phyloP scores from a whole-genome alignment of 2,113 vertebrate species.

The Cranoglanis bouderius region DNA sequence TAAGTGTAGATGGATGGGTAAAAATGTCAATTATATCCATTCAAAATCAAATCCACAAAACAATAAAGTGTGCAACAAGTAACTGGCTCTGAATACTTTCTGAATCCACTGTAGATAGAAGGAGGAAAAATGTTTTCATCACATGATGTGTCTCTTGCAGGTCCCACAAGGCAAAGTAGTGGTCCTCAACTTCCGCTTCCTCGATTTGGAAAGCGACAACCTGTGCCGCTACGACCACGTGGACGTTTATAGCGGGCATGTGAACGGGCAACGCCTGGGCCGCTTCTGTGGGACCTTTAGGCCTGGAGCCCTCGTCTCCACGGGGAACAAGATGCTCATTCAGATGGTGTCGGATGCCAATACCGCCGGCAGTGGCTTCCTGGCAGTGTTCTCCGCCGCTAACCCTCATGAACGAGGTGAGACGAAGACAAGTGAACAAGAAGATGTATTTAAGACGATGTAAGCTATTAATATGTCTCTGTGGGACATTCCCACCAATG shows the following conservation, averaged over 20 bases:
- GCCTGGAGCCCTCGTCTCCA: slow-evolving; percentile 90
- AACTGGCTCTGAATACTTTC: too few species aligned
- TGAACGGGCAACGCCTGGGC: slow-evolving; percentile 85
- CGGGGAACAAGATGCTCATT: slow-evolving; percentile 92
- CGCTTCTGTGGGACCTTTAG: slow-evolving; percentile 93
- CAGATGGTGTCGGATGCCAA: slow-evolving; percentile 98
- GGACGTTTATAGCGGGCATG: slow-evolving; percentile 88
- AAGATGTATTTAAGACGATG: background rate
- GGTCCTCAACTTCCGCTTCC: slow-evolving; percentile 87
- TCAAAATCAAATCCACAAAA: too few species aligned
- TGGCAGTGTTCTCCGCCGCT: slow-evolving; percentile 88
- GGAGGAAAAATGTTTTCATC: background rate
- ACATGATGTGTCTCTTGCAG: slow-evolving; percentile 66
- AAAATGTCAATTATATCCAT: too few species aligned
- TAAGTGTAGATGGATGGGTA: too few species aligned
- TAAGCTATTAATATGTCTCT: background rate
- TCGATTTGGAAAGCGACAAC: slow-evolving; percentile 93
- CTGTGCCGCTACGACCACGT: slow-evolving; percentile 95
- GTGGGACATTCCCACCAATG: background rate
- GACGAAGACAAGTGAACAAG: background rate
- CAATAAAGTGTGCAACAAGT: too few species aligned
- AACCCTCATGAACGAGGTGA: slow-evolving; percentile 91
- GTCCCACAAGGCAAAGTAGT: slow-evolving; percentile 94
- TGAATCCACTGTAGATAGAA: background rate
- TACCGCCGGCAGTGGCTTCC: slow-evolving; percentile 93